Conservation (phyloP, 2,113 vertebrate species). For the Ibidorhyncha struthersii region DNA sequence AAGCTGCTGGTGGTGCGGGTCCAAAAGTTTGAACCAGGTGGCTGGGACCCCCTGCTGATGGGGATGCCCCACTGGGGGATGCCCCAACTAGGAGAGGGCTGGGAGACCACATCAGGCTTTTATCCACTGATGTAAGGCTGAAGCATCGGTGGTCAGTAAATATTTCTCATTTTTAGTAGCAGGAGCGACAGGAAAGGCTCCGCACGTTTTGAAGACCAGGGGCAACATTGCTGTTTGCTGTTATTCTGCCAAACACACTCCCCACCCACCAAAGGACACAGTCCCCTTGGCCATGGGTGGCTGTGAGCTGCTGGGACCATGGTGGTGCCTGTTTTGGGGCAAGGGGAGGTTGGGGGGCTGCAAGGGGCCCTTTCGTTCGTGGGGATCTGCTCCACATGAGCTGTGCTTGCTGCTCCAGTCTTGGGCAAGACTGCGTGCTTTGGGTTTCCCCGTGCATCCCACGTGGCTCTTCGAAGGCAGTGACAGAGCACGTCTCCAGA, state of each 20-base stretch:
- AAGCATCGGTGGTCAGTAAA: not conserved
- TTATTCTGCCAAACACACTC: not conserved
- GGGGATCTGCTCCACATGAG: not conserved
- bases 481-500: accelerated
- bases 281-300: not conserved
- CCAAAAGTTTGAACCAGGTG: not conserved
- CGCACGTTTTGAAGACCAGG: not conserved
- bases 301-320: accelerated
- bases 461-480: not conserved
- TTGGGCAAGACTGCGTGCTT: not conserved
- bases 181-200: not conserved
- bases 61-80: not conserved
- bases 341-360: not conserved
- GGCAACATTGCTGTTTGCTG: not conserved
- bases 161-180: not conserved
- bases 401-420: accelerated
- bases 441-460: not conserved
- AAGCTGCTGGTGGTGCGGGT: not conserved
- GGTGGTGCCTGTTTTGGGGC: not conserved
- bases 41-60: not conserved
- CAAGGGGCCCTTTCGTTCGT: not conserved
- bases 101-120: not conserved
- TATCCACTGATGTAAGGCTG: not conserved
- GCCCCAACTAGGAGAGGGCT: not conserved
- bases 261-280: not conserved